These are phyloP conservation scores for Larimichthys crocea DNA, from an alignment of 2,113 vertebrate species.

Conservation along the genomic window DNA sequence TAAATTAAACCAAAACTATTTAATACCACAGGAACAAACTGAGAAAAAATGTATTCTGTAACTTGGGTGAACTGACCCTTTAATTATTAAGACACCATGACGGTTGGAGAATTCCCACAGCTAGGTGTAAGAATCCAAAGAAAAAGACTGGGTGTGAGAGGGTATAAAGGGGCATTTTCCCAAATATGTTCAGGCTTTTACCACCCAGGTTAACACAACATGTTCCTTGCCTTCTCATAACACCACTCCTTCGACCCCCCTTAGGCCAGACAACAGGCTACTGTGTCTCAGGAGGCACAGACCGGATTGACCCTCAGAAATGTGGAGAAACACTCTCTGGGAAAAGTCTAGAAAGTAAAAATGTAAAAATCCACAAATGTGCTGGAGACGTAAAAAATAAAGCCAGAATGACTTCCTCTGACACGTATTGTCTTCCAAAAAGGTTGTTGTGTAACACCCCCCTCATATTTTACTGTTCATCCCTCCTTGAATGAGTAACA, in stretches of 20 bases:
- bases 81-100: background rate
- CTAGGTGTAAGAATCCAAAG: conserved; percentile 18
- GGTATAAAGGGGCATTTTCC: conserved; percentile 73
- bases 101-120: conserved; percentile 27
- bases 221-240: conserved; percentile 74
- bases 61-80: background rate
- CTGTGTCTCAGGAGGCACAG: conserved; percentile 74
- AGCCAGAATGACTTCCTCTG: conserved; percentile 4
- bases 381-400: background rate
- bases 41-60: background rate
- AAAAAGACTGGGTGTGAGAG: conserved; percentile 51
- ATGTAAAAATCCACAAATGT: conserved; percentile 39
- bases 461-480: conserved; percentile 23
- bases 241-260: conserved; percentile 44
- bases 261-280: conserved; percentile 76
- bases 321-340: conserved; percentile 41
- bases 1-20: background rate
- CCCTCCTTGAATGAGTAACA: conserved; percentile 7
- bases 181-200: conserved; percentile 75
- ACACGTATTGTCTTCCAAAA: background rate
- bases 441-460: conserved; percentile 10
- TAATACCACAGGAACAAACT: background rate
- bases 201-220: conserved; percentile 82
- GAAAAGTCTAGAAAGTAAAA: conserved; percentile 50
- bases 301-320: conserved; percentile 45